A percentile compares a stretch with the other conserved stretches of the same genome.
Conservation (phyloP, 2,888 invertebrate genomes). For the Tetranychus truncatus region DNA sequence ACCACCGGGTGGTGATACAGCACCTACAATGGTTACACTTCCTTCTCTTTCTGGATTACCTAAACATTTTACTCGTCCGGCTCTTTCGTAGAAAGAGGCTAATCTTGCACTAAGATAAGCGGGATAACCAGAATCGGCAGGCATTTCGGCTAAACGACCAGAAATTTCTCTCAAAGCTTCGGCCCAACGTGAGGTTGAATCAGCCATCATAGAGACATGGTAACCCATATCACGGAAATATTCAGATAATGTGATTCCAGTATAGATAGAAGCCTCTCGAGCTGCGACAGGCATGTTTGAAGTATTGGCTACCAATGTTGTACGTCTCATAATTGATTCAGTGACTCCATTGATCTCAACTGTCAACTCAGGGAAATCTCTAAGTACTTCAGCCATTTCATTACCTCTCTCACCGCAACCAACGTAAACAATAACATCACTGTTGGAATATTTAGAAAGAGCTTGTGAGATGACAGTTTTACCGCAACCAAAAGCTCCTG, state of each 20-base stretch:
- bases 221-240: slow-evolving; percentile 96
- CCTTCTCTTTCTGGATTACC: slow-evolving; percentile 97
- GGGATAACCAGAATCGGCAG: slow-evolving; percentile 85
- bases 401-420: slow-evolving; percentile 99
- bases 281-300: slow-evolving; percentile 99
- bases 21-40: slow-evolving; percentile 96
- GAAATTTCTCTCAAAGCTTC: slow-evolving; percentile 99
- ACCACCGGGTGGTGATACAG: slow-evolving; percentile 98
- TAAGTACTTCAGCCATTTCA: slow-evolving; percentile 98
- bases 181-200: slow-evolving; percentile 99
- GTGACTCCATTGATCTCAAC: slow-evolving; percentile 83
- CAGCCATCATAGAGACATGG: slow-evolving; percentile 99
- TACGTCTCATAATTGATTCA: slow-evolving; percentile 99
- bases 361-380: slow-evolving; percentile 93
- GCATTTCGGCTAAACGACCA: slow-evolving; percentile 98
- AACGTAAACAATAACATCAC: slow-evolving; percentile 96
- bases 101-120: slow-evolving; percentile 94
- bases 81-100: slow-evolving; percentile 98
- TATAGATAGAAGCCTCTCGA: slow-evolving; percentile 98
- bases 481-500: slow-evolving; percentile 98
- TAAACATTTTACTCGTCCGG: slow-evolving; percentile 86
- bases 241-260: slow-evolving; percentile 95
- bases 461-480: slow-evolving; percentile 99
- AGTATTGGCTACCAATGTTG: slow-evolving; percentile 95
- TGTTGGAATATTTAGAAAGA: slow-evolving; percentile 97